These are phyloP conservation scores for Sipha maydis DNA, from an alignment of 2,888 invertebrate genomes.

Conservation along the genomic window DNA sequence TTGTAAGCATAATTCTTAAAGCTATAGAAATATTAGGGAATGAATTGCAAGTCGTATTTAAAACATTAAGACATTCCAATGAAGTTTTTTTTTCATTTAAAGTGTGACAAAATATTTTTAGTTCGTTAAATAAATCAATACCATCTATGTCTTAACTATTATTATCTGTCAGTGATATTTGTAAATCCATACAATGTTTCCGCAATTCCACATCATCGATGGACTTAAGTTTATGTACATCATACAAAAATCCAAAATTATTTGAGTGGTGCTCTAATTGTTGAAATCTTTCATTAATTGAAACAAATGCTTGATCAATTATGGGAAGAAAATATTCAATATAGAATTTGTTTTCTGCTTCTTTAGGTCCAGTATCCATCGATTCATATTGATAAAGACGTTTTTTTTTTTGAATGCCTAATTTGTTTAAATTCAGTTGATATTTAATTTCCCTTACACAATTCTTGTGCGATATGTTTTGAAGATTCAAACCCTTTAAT, in stretches of 20 bases:
- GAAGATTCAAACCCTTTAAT: no score
- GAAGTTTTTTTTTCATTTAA: no score
- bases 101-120: no score
- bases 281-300: background rate
- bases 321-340: background rate
- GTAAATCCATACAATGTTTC: slow-evolving; percentile 10
- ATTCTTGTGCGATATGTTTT: no score
- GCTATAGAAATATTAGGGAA: no score
- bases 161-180: background rate
- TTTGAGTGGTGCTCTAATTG: background rate
- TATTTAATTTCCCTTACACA: no score
- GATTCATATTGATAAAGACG: no score
- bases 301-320: background rate
- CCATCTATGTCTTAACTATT: background rate
- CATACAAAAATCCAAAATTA: background rate
- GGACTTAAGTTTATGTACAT: background rate
- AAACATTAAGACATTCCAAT: no score
- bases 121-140: background rate
- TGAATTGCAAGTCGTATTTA: no score
- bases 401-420: no score
- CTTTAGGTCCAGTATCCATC: background rate
- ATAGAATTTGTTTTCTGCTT: background rate
- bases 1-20: no score
- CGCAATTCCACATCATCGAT: background rate
- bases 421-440: no score